Conservation (phyloP, 2,797 vertebrate species). For the Pangasius larnaudii region DNA sequence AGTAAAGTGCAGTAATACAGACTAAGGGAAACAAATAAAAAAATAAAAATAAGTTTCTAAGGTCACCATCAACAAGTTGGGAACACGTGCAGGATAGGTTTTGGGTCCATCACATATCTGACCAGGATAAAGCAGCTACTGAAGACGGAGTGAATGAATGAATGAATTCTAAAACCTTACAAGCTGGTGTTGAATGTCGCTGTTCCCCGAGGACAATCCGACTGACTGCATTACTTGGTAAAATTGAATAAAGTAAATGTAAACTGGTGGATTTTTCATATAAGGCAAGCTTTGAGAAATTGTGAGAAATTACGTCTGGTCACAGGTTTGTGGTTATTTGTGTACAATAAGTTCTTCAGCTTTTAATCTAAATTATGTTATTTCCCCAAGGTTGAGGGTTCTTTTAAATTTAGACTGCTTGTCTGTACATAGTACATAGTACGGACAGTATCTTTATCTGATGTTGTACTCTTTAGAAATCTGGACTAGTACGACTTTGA, state of each 20-base stretch:
- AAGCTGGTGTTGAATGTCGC: neutral
- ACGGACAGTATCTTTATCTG: conserved; percentile 41
- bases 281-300: neutral
- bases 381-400: neutral
- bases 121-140: neutral
- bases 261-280: neutral
- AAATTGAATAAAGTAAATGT: neutral
- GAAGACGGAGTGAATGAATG: neutral
- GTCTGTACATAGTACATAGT: neutral
- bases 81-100: neutral
- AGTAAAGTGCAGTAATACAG: neutral
- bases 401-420: neutral
- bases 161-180: neutral
- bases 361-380: neutral
- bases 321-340: neutral
- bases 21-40: neutral
- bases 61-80: neutral
- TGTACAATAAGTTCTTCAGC: neutral
- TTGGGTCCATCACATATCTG: neutral
- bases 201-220: neutral
- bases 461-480: conserved; percentile 36
- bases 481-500: conserved; percentile 6
- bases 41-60: neutral
- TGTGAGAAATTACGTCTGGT: neutral
- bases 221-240: neutral